Evolutionary conservation across 2,888 invertebrate species (phyloP), one percentile per base, ranked within the genome.

Genomic region (Maniola hyperantus): DNA sequence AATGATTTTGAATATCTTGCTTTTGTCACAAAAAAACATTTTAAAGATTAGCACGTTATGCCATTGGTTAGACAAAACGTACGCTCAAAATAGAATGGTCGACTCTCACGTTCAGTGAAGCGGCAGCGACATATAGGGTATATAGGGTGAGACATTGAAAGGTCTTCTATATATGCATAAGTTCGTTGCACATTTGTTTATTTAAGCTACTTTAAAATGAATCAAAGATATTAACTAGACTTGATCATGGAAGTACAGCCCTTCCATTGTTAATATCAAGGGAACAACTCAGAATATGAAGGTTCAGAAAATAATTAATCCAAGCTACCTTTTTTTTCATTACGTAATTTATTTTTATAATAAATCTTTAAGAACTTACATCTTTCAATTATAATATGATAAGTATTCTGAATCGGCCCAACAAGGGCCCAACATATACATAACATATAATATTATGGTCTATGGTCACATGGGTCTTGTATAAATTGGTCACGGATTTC

Each of bases 101-200:
- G 50, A 39, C 66, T 61, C 69, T 71, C 64, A 68, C 65, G 69
- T 65, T 68, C 69, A 71, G 48, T 72, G 66, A 64, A 70, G 68
- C 72, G 72, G 58, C 65, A 62, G 64, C 61, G 67, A 68, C 64
- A 67, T n/a, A n/a, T n/a, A n/a, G n/a, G n/a, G n/a, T n/a, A n/a
- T n/a, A n/a, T 57, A 65, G 71, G 71, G 69, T 61, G 67, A 51
- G 51, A 70, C 69, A 72, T 66, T 72, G 69, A 67, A 71, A 71
- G 68, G 71, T 70, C 71, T 71, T 61, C 70, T 61, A 51, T 68
- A 46, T 10, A 55, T 13, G 5, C 11, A 59, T 51, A 60, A 66
- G 67, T 67, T 48, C 58, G 44, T 64, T 64, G 46, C 57, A 48
- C 33, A 44, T 54, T 65, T 68, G 48, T 71, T 63, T 58, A 60